These are phyloP conservation scores for Archips xylosteana DNA, from an alignment of 2,888 invertebrate species.

Conservation along the genomic window DNA sequence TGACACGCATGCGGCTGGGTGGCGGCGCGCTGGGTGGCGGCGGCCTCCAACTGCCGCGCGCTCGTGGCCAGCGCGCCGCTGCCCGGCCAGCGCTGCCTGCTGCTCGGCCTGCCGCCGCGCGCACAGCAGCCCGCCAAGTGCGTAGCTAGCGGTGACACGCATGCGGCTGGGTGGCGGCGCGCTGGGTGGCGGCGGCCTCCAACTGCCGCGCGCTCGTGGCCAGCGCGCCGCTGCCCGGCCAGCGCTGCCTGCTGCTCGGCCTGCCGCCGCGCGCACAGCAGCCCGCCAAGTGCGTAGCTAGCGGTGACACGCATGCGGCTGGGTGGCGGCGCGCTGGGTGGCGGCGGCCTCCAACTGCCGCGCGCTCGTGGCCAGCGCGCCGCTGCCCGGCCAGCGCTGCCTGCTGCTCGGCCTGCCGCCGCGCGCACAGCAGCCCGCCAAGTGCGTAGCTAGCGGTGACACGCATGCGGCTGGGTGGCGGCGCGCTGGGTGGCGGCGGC, in stretches of 20 bases:
- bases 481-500: too few species aligned
- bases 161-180: too few species aligned
- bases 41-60: constrained; percentile 58
- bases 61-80: constrained; percentile 59
- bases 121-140: constrained; percentile 70
- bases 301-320: too few species aligned
- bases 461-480: too few species aligned
- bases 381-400: constrained; percentile 47
- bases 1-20: too few species aligned
- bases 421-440: constrained; percentile 66
- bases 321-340: too few species aligned
- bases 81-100: constrained; percentile 51
- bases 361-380: constrained; percentile 60
- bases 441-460: constrained; percentile 47
- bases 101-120: constrained; percentile 72
- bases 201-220: constrained; percentile 61
- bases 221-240: constrained; percentile 48
- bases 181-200: constrained; percentile 71
- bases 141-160: neutral
- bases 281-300: constrained; percentile 59
- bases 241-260: constrained; percentile 64
- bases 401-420: constrained; percentile 74
- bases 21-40: too few species aligned
- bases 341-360: constrained; percentile 57
- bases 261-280: constrained; percentile 70